Evolutionary conservation across 1,140 invertebrate genomes (phyloP).

Genomic region (Asbolus verrucosus): DNA sequence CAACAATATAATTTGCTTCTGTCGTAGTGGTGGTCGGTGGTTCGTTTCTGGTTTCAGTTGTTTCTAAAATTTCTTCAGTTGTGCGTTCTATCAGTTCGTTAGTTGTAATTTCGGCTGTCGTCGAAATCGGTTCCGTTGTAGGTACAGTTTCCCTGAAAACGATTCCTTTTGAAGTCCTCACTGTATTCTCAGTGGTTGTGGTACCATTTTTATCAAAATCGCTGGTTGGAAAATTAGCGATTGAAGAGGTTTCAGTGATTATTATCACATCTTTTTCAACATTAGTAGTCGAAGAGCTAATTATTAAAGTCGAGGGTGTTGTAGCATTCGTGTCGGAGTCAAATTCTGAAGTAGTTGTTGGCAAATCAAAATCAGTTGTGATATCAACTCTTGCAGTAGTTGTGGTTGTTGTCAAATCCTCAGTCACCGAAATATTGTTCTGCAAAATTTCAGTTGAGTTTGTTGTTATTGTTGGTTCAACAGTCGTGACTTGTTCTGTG

Average conservation of each 20-base stretch:
- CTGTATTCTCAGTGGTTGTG: conserved; percentile 35
- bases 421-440: background rate
- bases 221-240: background rate
- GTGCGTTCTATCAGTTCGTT: conserved; percentile 5
- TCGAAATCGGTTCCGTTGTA: conserved; percentile 1
- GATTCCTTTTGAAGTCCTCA: conserved; percentile 18
- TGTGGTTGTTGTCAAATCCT: background rate
- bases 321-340: too few species aligned
- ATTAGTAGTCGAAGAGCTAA: too few species aligned
- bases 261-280: too few species aligned
- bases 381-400: background rate
- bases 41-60: conserved; percentile 11
- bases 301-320: too few species aligned
- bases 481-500: too few species aligned
- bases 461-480: too few species aligned
- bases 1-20: too few species aligned
- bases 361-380: background rate
- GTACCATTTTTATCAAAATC: background rate
- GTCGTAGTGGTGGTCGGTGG: conserved; percentile 16
- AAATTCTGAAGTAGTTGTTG: too few species aligned
- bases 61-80: conserved; percentile 31
- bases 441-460: too few species aligned
- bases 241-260: too few species aligned
- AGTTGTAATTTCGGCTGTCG: background rate
- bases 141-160: conserved; percentile 10